Evolutionary conservation across 2,888 invertebrate species (phyloP), one percentile per base, ranked within the genome.

Genomic region (Cabera pusaria): DNA sequence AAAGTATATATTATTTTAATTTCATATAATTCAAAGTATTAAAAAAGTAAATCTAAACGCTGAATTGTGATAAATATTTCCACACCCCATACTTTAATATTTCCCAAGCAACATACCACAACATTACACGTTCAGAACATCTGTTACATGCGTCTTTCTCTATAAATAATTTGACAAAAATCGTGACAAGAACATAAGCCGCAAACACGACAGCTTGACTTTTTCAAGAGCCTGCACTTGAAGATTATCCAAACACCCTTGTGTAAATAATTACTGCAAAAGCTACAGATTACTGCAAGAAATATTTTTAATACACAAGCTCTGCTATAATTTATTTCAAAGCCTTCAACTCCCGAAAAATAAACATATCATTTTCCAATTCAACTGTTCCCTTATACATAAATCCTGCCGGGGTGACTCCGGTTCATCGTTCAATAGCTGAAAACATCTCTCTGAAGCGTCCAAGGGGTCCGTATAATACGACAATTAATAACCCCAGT

Each of bases 401-500:
- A 39, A 44, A 39, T 39, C 39, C 26, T 38, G 18, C 7, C 11
- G 38, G 44, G 43, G 39, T 46, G 41, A 42, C 34, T 41, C 21
- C 24, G 25, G 37, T 43, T 43, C 42, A 39, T 31, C 48, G 27
- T 32, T 44, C 41, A 37, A 42, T 43, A 34, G 37, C 27, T 42
- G 42, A 29, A 24, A 39, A 48, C 38, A 42, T 42, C 29, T 40
- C 27, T 25, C 28, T 29, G 36, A 36, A 36, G 35, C 36, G 41
- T 36, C 40, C 43, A 34, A 34, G 28, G 48, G 34, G 45, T 26
- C 45, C 34, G 66, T 60, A 69, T 69, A 69, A 66, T 66, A 64
- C 59, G 52, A 56, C 63, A 65, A 69, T 69, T 69, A 67, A 67
- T 65, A 64, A 57, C 63, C 48, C 37, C 39, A 48, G 48, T 52